These are phyloP conservation scores for Lepidurus packardi DNA, from an alignment of 1,140 invertebrate species.

Conservation along the genomic window DNA sequence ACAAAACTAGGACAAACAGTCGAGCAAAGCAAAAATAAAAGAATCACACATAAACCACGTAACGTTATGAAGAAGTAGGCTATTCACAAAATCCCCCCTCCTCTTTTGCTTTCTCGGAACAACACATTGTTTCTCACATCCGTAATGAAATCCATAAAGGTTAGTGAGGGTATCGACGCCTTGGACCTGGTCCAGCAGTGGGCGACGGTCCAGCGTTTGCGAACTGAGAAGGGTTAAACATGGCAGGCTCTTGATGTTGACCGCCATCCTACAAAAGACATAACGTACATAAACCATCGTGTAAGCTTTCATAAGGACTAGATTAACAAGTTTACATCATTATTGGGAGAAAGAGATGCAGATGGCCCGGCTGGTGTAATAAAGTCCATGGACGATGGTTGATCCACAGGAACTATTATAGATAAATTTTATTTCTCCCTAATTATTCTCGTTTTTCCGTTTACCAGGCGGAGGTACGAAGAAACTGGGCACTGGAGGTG, in stretches of 20 bases:
- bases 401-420: background rate
- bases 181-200: conserved; percentile 16
- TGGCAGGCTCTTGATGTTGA: conserved; percentile 38
- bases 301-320: background rate
- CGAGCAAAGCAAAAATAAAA: background rate
- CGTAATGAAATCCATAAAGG: background rate
- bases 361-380: background rate
- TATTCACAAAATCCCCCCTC: background rate
- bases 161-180: conserved; percentile 33
- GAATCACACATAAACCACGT: background rate
- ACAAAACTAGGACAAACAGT: background rate
- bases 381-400: background rate
- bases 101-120: background rate
- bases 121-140: background rate
- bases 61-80: background rate
- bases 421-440: background rate
- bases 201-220: conserved; percentile 24
- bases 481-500: conserved; percentile 24
- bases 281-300: background rate
- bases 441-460: background rate
- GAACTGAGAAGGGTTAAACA: conserved; percentile 45
- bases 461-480: conserved; percentile 1
- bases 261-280: background rate
- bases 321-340: background rate
- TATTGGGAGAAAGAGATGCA: background rate